These are phyloP conservation scores for Autographa pulchrina DNA, from an alignment of 2,888 invertebrate genomes.

Conservation along the genomic window DNA sequence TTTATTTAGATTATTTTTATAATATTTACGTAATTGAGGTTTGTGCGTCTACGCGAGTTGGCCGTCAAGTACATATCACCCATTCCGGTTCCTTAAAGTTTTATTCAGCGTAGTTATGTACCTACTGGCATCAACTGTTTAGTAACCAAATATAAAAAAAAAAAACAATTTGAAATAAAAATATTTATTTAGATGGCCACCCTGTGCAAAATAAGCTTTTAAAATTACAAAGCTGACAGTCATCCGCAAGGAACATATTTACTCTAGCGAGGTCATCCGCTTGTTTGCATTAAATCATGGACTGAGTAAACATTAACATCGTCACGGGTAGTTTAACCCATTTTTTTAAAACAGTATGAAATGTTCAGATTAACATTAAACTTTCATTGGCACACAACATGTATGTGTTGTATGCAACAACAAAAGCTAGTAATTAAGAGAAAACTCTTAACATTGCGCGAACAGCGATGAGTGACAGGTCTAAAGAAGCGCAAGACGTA, in stretches of 20 bases:
- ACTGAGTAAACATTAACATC: slow-evolving; percentile 4
- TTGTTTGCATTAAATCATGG: not conserved
- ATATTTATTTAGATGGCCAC: not conserved
- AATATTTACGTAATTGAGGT: no score
- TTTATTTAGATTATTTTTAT: no score
- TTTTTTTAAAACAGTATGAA: not conserved
- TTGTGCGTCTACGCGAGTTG: not conserved
- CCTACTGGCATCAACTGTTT: not conserved
- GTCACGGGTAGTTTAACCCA: not conserved
- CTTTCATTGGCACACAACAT: no score
- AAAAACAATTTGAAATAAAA: not conserved
- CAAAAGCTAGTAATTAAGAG: no score
- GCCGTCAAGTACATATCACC: not conserved
- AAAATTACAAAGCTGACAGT: not conserved
- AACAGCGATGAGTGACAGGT: no score
- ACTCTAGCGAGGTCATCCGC: no score
- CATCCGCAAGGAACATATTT: no score
- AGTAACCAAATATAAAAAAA: not conserved
- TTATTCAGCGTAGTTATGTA: not conserved
- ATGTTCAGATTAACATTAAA: no score
- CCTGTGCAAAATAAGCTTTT: not conserved
- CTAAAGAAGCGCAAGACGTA: no score
- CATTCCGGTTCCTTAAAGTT: not conserved
- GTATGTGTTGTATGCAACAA: no score
- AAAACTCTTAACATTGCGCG: no score